These are phyloP conservation scores for Neogobius melanostomus DNA, from an alignment of 2,113 vertebrate genomes.

Conservation along the genomic window DNA sequence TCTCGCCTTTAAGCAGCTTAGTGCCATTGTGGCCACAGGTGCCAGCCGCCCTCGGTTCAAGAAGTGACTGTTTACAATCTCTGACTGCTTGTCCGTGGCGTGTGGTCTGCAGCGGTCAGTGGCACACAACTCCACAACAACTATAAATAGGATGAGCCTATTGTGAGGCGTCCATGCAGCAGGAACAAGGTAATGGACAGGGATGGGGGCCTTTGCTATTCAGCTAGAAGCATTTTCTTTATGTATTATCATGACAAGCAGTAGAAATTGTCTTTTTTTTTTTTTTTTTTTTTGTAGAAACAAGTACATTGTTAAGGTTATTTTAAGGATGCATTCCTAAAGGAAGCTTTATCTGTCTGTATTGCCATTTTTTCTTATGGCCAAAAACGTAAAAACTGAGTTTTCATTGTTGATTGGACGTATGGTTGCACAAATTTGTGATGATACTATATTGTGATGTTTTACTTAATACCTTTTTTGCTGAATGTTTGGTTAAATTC, in stretches of 20 bases:
- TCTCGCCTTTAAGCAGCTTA: constrained; percentile 64
- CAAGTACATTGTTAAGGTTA: too few species aligned
- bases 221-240: not conserved
- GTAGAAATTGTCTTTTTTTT: too few species aligned
- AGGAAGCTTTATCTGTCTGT: too few species aligned
- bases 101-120: not conserved
- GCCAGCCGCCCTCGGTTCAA: constrained; percentile 39
- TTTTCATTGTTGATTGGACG: too few species aligned
- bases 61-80: constrained; percentile 31
- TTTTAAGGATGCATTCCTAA: too few species aligned
- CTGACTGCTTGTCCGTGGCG: not conserved
- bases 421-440: too few species aligned
- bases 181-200: not conserved
- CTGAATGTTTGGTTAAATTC: too few species aligned
- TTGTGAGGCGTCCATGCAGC: not conserved
- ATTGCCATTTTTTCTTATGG: too few species aligned
- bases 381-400: too few species aligned
- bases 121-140: not conserved
- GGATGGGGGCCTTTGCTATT: not conserved
- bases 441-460: too few species aligned
- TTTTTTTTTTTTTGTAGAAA: too few species aligned
- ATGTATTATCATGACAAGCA: not conserved
- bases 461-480: too few species aligned
- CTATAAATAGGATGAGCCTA: not conserved
- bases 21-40: constrained; percentile 44